A percentile compares a stretch with the other conserved stretches of the same genome.
These are phyloP conservation scores for Alligator sinensis DNA, from an alignment of 2,113 vertebrate species.

Conservation along the genomic window DNA sequence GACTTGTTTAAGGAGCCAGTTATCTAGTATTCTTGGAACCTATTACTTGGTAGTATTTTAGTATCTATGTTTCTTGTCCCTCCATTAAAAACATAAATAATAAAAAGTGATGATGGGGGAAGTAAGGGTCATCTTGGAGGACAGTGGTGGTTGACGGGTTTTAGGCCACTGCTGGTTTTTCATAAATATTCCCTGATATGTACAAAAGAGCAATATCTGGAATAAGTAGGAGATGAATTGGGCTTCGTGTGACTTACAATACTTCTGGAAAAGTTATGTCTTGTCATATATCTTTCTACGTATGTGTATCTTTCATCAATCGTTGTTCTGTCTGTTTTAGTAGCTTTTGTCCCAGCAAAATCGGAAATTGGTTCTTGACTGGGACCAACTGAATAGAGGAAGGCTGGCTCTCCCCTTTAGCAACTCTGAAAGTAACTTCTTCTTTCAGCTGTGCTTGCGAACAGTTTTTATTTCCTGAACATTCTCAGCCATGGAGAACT, in stretches of 20 bases:
- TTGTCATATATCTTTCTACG: not conserved
- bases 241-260: accelerated
- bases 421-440: not conserved
- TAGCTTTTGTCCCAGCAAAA: accelerated
- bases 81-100: not conserved
- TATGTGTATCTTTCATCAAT: not conserved
- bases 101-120: not conserved
- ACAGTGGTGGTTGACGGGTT: not conserved
- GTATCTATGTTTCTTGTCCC: not conserved
- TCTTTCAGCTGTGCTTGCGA: constrained; percentile 69
- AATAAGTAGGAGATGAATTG: not conserved
- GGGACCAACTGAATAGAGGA: not conserved
- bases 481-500: constrained; percentile 84
- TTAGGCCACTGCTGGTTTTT: not conserved
- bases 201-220: not conserved
- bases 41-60: too few species aligned
- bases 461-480: constrained; percentile 82
- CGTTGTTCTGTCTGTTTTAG: not conserved
- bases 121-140: not conserved
- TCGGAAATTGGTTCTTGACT: not conserved
- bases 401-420: not conserved
- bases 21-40: too few species aligned
- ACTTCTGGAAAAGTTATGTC: not conserved
- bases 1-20: too few species aligned
- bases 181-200: not conserved